Conservation (phyloP, 2,888 invertebrate genomes). For the Coelinius sp. region DNA sequence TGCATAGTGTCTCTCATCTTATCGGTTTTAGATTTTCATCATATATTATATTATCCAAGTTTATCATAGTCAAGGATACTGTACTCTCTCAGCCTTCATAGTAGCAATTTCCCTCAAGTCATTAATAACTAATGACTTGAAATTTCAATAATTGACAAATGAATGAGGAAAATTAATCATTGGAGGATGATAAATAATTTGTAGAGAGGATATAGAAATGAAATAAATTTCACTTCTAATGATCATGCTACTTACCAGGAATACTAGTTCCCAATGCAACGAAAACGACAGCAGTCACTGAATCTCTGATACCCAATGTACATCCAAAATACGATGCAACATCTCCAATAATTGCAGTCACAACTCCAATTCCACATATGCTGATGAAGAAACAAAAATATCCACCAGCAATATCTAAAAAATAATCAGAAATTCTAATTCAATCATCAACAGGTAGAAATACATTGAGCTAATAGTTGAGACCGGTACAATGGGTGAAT, state of each 20-base stretch:
- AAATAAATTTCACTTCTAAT: not conserved
- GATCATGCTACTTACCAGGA: conserved; percentile 81
- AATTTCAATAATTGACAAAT: not conserved
- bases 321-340: conserved; percentile 98
- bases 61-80: not conserved
- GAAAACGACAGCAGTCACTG: conserved; percentile 97
- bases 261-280: conserved; percentile 99
- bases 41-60: not conserved
- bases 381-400: conserved; percentile 96
- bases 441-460: conserved; percentile 36
- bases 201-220: too few species aligned
- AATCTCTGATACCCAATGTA: conserved; percentile 95
- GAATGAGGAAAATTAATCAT: not conserved
- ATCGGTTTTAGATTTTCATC: not conserved
- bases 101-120: not conserved
- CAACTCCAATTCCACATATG: conserved; percentile 91
- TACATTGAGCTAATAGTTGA: conserved; percentile 13
- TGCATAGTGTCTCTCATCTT: too few species aligned
- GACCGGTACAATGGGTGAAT: not conserved
- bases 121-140: not conserved
- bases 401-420: conserved; percentile 90
- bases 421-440: not conserved
- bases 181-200: not conserved
- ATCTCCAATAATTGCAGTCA: conserved; percentile 97
- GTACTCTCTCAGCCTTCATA: not conserved